Percentiles rank a stretch among this genome's conserved stretches.
These are phyloP conservation scores for Meteorus sp. DNA, from an alignment of 1,140 invertebrate species.

Conservation along the genomic window DNA sequence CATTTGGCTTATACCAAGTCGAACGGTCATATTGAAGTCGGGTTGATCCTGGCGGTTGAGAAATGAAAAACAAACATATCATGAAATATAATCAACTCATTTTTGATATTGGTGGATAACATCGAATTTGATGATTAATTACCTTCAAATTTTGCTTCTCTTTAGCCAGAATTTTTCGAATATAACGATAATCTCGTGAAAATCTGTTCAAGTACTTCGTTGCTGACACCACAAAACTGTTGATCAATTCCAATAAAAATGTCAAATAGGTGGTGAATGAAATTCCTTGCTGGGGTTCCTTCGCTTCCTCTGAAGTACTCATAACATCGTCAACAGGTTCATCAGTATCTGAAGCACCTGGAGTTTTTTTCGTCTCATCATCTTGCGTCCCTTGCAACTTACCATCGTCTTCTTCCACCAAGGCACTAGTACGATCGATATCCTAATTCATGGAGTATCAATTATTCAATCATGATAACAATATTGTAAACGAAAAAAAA, in stretches of 20 bases:
- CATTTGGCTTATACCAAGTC: slow-evolving; percentile 69
- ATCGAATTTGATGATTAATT: slow-evolving; percentile 33
- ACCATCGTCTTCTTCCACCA: neutral
- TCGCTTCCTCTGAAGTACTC: slow-evolving; percentile 21
- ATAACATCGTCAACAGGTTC: slow-evolving; percentile 25
- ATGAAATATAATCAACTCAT: neutral
- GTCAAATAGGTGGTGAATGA: slow-evolving; percentile 57
- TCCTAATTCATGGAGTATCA: too few species aligned
- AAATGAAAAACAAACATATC: neutral
- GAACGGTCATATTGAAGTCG: slow-evolving; percentile 68
- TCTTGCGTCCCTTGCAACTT: neutral
- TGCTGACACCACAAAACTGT: slow-evolving; percentile 84
- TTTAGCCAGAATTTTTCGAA: slow-evolving; percentile 75
- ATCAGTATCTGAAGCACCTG: slow-evolving; percentile 29
- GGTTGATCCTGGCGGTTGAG: slow-evolving; percentile 68
- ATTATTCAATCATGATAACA: too few species aligned
- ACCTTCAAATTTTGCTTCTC: slow-evolving; percentile 88
- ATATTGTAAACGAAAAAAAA: neutral
- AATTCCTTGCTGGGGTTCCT: slow-evolving; percentile 40
- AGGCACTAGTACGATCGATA: too few species aligned
- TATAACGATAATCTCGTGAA: slow-evolving; percentile 91
- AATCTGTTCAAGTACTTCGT: slow-evolving; percentile 84
- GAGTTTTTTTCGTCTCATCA: slow-evolving; percentile 36
- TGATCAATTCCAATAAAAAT: slow-evolving; percentile 72
- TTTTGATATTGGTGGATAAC: neutral